Base-by-base conservation (phyloP, 2,113 vertebrate genomes). In the Rallus limicola region DNA sequence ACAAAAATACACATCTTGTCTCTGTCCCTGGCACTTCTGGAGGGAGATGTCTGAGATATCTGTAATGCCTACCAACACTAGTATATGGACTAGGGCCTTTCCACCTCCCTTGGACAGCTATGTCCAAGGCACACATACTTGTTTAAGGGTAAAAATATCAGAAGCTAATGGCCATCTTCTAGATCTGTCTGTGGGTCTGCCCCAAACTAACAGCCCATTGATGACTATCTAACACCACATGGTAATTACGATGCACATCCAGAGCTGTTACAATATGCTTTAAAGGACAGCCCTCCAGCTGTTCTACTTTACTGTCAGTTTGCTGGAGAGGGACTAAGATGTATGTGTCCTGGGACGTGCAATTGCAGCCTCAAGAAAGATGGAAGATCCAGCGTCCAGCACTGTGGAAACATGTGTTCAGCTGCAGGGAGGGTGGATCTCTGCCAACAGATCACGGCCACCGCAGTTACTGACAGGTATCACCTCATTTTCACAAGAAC, bases 321-420 rank as follows among this genome's bases (percentile, higher is more conserved):
- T 90, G 59, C 5, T 60, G 42, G 29, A 28, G 60, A 44, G 21
- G 2, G 63, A 9, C 14, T 65, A 74, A 91, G 58, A 34, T 4
- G 4, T 29, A 8, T 24, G 21, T 60, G 50, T 59, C 29, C 21
- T 28, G 19, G 42, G 29, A 20, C 48, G 24, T 19, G 34, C 48
- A 79, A 26, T 9, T 89, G 38, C 48, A 85, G 50, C 4, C 44
- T 90, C 26, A 79, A 79, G 78, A 75, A 71, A 82, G n/a, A 25
- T 7, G 38, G 34, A 89, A 92, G 53, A 62, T 23, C 11, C 46
- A n/a, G 16, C 5, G 34, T 72, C 26, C 44, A 65, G 40, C 34
- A 6, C 34, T 12, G 8, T n/a, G n/a, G n/a, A 56, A 93, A 82
- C 4, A 25, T 7, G 11, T 38, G 34, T 65, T 71, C 0, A 0